Evolutionary conservation across 2,888 invertebrate species (phyloP).

Genomic region (Zygothrica quintamaculata): DNA sequence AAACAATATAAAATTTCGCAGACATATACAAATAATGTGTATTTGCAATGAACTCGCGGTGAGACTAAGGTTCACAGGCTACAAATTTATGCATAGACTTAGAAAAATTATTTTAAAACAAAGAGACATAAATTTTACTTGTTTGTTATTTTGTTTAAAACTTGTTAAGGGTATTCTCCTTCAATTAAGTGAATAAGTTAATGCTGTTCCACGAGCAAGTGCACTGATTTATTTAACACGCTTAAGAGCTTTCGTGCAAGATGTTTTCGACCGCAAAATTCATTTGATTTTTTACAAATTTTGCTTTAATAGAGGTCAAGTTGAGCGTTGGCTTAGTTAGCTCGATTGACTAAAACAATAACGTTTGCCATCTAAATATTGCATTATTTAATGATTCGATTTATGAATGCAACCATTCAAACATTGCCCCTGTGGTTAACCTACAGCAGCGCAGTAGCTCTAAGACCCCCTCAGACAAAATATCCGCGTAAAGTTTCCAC

Average conservation of each 20-base stretch:
- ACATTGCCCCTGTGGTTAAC: constrained; percentile 21
- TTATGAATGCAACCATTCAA: neutral
- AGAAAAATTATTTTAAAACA: neutral
- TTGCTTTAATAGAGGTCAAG: constrained; percentile 3
- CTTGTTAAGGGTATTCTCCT: constrained; percentile 17
- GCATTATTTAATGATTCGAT: neutral
- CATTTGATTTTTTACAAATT: neutral
- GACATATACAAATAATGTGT: constrained; percentile 53
- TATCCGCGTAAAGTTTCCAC: constrained; percentile 19
- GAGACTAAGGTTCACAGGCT: constrained; percentile 19
- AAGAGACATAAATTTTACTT: constrained; percentile 24
- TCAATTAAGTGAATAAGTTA: constrained; percentile 31
- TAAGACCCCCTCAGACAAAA: constrained; percentile 34
- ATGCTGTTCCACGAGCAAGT: constrained; percentile 17
- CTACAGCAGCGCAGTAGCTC: constrained; percentile 43
- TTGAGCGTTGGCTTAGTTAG: too few relatives aligned
- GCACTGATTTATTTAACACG: constrained; percentile 39
- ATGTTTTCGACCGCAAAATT: neutral
- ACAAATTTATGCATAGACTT: constrained; percentile 54
- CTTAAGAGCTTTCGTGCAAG: constrained; percentile 40
- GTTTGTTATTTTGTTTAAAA: constrained; percentile 26
- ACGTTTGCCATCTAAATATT: neutral
- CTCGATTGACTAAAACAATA: too few relatives aligned
- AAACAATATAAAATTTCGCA: constrained; percentile 57
- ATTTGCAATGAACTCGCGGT: constrained; percentile 56